phyloP scores from a whole-genome alignment of 37 sponge, comb jelly and placozoan species.

The Oopsacas minuta region DNA sequence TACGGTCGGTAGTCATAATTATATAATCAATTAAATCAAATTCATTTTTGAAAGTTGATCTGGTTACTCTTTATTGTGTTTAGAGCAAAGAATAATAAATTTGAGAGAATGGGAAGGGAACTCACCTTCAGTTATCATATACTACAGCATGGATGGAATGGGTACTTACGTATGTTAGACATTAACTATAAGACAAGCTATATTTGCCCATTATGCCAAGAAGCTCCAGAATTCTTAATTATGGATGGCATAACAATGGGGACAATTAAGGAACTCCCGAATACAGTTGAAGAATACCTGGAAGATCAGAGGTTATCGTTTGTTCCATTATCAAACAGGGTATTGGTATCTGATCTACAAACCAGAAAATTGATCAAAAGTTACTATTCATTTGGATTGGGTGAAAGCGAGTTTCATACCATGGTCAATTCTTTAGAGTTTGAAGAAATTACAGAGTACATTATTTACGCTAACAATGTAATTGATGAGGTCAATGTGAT shows the following conservation, averaged over 20 bases:
- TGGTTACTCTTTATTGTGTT: background rate
- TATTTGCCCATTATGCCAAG: background rate
- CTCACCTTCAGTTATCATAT: background rate
- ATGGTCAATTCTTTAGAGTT: background rate
- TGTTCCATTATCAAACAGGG: background rate
- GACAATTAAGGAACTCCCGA: background rate
- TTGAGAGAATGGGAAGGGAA: background rate
- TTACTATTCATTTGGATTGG: background rate
- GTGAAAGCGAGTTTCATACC: background rate
- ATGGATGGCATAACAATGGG: constrained; percentile 7
- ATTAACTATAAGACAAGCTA: background rate
- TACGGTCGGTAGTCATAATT: no score
- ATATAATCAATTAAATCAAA: no score
- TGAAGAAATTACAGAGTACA: background rate
- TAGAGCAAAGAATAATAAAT: background rate
- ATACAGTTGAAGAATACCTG: background rate
- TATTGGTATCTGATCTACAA: background rate
- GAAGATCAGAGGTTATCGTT: background rate
- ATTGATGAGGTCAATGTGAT: background rate
- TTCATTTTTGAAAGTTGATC: no score
- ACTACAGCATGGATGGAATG: background rate
- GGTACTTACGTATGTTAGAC: background rate
- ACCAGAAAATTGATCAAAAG: background rate
- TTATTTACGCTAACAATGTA: background rate
- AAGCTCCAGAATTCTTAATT: background rate